Percentiles rank a stretch among this genome's conserved stretches.
These are phyloP conservation scores for Mormyrus iriodes DNA, from an alignment of 2,113 vertebrate genomes.

Conservation along the genomic window DNA sequence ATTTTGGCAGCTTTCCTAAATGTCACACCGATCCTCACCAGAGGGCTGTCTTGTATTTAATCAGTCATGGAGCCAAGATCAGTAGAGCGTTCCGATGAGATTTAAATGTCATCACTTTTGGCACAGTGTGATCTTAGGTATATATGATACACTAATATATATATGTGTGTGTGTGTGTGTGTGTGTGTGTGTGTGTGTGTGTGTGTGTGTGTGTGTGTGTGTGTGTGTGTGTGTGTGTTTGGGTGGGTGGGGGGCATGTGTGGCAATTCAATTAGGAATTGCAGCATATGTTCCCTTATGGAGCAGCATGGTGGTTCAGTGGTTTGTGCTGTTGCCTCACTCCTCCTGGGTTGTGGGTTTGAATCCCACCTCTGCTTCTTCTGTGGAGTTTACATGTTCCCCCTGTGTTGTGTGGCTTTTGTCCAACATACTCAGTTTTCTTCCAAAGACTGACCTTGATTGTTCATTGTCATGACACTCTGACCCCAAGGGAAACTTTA, in stretches of 20 bases:
- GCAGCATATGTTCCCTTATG: not conserved
- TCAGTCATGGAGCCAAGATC: not conserved
- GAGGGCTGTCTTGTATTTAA: not conserved
- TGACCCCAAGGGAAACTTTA: constrained; percentile 66
- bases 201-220: too few species aligned
- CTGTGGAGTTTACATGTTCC: not conserved
- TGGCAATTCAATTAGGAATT: not conserved
- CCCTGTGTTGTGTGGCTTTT: not conserved
- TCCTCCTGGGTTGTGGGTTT: not conserved
- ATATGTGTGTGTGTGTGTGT: not conserved
- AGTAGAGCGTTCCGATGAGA: not conserved
- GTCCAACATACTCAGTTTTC: not conserved
- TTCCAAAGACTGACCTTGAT: constrained; percentile 52
- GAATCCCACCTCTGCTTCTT: not conserved
- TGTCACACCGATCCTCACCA: not conserved
- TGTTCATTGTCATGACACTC: constrained; percentile 51
- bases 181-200: too few species aligned
- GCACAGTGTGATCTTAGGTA: not conserved
- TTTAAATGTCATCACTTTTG: not conserved
- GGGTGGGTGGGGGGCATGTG: too few species aligned
- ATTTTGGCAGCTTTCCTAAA: not conserved
- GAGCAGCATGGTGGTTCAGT: not conserved
- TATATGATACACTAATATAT: not conserved
- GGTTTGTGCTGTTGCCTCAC: not conserved
- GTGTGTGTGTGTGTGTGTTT: too few species aligned